Evolutionary conservation across 2,113 vertebrate species (phyloP).

Genomic region (Cephalopterus ornatus): DNA sequence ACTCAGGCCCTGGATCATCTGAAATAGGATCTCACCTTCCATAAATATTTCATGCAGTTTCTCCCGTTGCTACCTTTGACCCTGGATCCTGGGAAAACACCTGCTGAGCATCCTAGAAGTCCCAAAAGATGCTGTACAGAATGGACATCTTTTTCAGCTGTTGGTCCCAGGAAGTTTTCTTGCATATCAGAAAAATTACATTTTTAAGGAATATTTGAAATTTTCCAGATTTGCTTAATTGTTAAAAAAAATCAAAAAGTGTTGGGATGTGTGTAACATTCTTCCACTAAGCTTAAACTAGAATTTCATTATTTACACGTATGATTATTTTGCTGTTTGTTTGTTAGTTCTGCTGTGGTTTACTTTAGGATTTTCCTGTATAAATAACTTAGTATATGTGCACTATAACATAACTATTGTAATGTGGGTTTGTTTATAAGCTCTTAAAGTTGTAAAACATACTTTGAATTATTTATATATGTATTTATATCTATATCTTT

Average conservation of each 20-base stretch:
- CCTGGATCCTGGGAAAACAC: neutral
- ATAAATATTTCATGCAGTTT: neutral
- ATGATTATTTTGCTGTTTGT: neutral
- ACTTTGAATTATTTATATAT: neutral
- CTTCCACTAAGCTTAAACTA: neutral
- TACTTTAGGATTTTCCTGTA: neutral
- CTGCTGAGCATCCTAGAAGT: neutral
- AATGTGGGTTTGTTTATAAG: neutral
- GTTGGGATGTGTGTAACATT: neutral
- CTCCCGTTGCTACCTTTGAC: neutral
- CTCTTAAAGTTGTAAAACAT: neutral
- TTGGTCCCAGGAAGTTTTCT: neutral
- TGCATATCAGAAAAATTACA: neutral
- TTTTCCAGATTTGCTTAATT: neutral
- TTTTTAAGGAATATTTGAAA: neutral
- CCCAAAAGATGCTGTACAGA: neutral
- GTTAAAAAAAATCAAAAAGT: neutral
- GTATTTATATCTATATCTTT: neutral
- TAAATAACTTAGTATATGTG: neutral
- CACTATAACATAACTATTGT: neutral
- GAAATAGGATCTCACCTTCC: neutral
- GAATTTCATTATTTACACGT: neutral
- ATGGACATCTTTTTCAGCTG: neutral
- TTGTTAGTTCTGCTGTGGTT: neutral
- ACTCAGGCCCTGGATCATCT: neutral